Conservation (phyloP, 2,113 vertebrate genomes). For the Platycercus adscitus region DNA sequence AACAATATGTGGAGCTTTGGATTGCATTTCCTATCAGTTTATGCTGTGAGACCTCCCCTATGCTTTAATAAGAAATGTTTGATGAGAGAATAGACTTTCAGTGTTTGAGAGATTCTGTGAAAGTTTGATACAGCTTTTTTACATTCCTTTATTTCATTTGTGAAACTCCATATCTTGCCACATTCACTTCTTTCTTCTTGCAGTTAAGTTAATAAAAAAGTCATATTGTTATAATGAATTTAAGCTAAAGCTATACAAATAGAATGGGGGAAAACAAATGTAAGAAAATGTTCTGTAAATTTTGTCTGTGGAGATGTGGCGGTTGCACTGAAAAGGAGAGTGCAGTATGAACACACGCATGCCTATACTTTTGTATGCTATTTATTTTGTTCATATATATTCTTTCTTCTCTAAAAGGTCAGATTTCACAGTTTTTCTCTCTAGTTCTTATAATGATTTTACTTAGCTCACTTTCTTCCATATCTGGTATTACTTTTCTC, state of each 20-base stretch:
- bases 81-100: background rate
- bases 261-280: background rate
- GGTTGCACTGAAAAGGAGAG: rapidly evolving
- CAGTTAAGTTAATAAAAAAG: background rate
- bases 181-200: background rate
- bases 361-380: background rate
- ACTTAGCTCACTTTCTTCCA: background rate
- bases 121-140: background rate
- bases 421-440: background rate
- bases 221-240: background rate
- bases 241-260: background rate
- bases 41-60: background rate
- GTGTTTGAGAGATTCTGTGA: background rate
- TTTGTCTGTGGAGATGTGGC: background rate
- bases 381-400: background rate
- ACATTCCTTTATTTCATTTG: background rate
- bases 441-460: background rate
- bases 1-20: slow-evolving; percentile 17
- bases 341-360: background rate
- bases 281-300: background rate
- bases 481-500: background rate
- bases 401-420: background rate
- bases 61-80: background rate
- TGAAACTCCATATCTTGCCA: background rate
- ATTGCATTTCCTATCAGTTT: background rate